Evolutionary conservation across 2,797 vertebrate species (phyloP), one percentile per base, ranked within the genome.

Genomic region (Syndactyla subalaris): DNA sequence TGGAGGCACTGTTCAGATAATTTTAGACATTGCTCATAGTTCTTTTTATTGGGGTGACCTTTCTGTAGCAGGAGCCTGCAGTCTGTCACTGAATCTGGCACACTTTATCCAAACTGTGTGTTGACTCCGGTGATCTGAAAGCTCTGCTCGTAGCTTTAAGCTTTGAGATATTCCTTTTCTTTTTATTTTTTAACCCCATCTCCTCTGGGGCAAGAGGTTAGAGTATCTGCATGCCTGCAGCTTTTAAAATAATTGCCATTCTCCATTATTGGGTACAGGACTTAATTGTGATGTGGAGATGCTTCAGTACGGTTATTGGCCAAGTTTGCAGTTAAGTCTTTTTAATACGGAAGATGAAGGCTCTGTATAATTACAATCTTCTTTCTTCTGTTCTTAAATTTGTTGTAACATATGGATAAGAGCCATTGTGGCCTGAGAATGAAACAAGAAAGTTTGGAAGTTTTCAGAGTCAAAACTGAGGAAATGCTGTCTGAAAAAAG

Each of bases 21-120:
- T 95, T 95, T 95, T 93, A 96, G 89, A 85, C 21, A 12, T 77
- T 68, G 68, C 89, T 96, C 16, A 72, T 92, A 49, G 83, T 83
- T 83, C 89, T 86, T 88, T 94, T 83, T 80, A 80, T 93, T 83
- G 87, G 86, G 41, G 76, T 94, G 81, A 88, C 89, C 91, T 90
- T 95, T 89, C 63, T 63, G 41, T 58, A 89, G 86, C 0, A 0
- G 61, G 78, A 94, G 41, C 68, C 52, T 93, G 82, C 87, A 89
- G 91, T 95, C 91, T 95, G 93, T 78, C 75, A 49, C 61, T 51
- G 87, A 65, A 72, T 93, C 76, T 91, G 78, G 41, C 73, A 89
- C 7, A 0, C 62, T 94, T 21, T 63, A 80, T 86, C 36, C 52
- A 76, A 92, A 66, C 46, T 2, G 1, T 36, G 13, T 74, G 38